Percentiles rank a stretch among this genome's conserved stretches.
These are phyloP conservation scores for Ochotona princeps DNA, from an alignment of 2,113 vertebrate genomes.

Conservation along the genomic window DNA sequence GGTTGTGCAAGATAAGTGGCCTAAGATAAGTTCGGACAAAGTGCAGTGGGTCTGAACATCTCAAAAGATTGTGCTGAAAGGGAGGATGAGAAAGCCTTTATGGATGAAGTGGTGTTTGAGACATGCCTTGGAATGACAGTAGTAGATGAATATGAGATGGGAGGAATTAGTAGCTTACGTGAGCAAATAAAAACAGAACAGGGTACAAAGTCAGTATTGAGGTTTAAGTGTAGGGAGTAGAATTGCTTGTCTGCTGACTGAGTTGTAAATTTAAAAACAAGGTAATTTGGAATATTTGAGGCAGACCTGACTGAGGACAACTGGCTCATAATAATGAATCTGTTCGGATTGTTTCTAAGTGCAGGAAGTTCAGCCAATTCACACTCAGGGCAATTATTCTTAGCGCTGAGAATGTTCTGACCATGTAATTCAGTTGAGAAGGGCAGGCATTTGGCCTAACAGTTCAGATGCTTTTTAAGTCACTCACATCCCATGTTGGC, in stretches of 20 bases:
- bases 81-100: background rate
- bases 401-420: background rate
- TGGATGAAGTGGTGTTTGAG: background rate
- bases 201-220: background rate
- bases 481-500: no score
- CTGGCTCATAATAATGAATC: background rate
- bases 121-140: background rate
- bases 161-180: background rate
- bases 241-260: background rate
- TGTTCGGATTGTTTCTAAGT: background rate
- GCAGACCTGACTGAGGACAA: background rate
- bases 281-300: background rate
- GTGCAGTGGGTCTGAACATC: background rate
- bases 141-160: background rate
- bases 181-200: background rate
- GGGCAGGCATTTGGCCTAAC: background rate
- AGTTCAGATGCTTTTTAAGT: no score
- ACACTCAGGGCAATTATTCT: background rate
- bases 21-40: background rate
- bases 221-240: background rate
- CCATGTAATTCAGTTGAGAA: background rate
- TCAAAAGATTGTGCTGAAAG: background rate
- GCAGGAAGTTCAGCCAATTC: background rate
- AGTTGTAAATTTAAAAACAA: background rate
- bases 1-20: background rate